Evolutionary conservation across 2,888 invertebrate species (phyloP).

Genomic region (Dugesia japonica): DNA sequence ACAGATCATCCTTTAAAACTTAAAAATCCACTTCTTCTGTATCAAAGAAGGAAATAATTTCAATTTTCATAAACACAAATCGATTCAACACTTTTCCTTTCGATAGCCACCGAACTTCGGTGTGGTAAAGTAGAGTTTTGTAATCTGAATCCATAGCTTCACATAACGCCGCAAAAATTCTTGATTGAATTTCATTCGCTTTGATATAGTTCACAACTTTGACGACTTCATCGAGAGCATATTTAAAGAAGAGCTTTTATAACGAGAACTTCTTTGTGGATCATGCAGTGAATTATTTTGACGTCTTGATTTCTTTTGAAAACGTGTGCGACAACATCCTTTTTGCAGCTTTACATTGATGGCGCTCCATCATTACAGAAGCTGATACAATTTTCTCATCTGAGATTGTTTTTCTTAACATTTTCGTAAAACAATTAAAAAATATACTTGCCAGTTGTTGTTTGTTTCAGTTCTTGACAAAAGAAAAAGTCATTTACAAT

Average conservation of each 20-base stretch:
- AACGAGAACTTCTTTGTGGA: background rate
- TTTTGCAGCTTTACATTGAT: background rate
- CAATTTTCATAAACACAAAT: too few relatives aligned
- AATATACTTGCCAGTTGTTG: background rate
- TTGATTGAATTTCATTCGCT: background rate
- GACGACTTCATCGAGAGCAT: background rate
- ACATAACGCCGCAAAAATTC: background rate
- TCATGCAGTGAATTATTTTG: background rate
- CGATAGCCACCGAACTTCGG: too few relatives aligned
- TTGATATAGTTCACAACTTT: background rate
- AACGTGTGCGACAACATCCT: too few relatives aligned
- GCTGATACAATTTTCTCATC: slow-evolving; percentile 11
- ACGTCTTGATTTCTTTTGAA: background rate
- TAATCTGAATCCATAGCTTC: background rate
- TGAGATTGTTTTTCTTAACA: background rate
- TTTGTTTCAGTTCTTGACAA: background rate
- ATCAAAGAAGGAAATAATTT: too few relatives aligned
- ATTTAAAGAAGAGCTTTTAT: background rate
- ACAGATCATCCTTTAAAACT: too few relatives aligned
- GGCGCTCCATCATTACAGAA: background rate
- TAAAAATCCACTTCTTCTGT: too few relatives aligned
- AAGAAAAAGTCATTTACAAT: background rate
- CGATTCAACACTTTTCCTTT: too few relatives aligned
- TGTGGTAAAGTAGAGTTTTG: too few relatives aligned
- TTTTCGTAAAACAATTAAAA: background rate